phyloP scores from a whole-genome alignment of 2,113 vertebrate genomes.

The Salvelinus fontinalis region DNA sequence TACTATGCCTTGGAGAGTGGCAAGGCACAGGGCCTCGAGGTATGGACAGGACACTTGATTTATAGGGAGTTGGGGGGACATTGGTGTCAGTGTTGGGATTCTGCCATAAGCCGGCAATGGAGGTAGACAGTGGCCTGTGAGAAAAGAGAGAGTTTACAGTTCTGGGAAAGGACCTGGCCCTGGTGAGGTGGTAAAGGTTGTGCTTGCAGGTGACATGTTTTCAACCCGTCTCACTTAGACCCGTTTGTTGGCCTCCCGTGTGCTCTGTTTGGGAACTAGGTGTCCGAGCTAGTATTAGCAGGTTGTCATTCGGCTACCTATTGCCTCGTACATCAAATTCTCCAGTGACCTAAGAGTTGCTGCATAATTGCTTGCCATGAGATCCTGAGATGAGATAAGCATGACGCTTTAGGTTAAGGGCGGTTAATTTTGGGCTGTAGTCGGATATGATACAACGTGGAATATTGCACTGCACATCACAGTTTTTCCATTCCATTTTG shows the following conservation, averaged over 20 bases:
- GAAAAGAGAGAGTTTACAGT: conserved; percentile 61
- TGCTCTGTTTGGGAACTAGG: conserved; percentile 44
- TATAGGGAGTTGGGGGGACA: conserved; percentile 48
- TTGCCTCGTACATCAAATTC: conserved; percentile 62
- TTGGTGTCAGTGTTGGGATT: conserved; percentile 21
- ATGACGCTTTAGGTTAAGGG: conserved; percentile 38
- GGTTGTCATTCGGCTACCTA: conserved; percentile 44
- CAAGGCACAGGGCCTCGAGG: conserved; percentile 33
- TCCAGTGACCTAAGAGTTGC: conserved; percentile 59
- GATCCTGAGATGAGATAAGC: too few relatives aligned
- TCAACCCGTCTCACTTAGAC: conserved; percentile 45
- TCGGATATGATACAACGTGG: conserved; percentile 40
- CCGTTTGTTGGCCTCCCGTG: conserved; percentile 31
- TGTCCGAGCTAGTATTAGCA: conserved; percentile 58
- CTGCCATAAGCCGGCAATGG: conserved; percentile 23
- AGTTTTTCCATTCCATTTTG: conserved; percentile 29
- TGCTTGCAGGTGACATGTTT: conserved; percentile 56
- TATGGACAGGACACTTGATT: conserved; percentile 63
- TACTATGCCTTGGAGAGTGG: conserved; percentile 34
- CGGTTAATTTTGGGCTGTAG: conserved; percentile 63
- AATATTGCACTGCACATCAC: background rate
- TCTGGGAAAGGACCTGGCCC: conserved; percentile 61
- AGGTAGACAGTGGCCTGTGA: conserved; percentile 37
- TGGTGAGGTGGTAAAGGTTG: conserved; percentile 54
- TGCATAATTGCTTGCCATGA: conserved; percentile 30